phyloP scores from a whole-genome alignment of 2,113 vertebrate genomes.

The Pogonocichla stellata region DNA sequence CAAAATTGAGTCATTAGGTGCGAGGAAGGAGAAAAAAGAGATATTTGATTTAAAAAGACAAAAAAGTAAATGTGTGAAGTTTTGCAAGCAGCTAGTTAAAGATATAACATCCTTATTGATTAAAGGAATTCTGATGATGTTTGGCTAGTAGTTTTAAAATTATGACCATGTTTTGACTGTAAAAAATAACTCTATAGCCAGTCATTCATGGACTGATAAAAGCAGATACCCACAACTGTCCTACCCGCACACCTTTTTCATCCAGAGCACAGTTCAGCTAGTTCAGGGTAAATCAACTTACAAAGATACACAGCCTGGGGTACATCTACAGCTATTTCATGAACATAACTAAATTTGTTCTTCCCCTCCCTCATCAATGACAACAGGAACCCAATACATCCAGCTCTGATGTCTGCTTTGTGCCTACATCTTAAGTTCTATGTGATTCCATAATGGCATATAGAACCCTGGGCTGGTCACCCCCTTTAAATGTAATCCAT shows the following conservation, averaged over 20 bases:
- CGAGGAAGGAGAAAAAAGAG: not conserved
- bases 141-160: not conserved
- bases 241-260: not conserved
- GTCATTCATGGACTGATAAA: not conserved
- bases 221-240: not conserved
- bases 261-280: rapidly evolving
- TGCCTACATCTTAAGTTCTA: not conserved
- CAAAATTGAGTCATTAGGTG: not conserved
- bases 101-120: not conserved
- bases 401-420: not conserved
- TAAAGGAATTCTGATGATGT: not conserved
- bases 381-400: not conserved
- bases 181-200: not conserved
- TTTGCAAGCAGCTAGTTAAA: not conserved
- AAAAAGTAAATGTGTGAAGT: not conserved
- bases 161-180: not conserved
- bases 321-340: not conserved
- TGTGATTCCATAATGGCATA: rapidly evolving
- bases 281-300: not conserved
- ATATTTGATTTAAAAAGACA: not conserved
- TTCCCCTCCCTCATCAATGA: not conserved
- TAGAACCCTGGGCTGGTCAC: not conserved
- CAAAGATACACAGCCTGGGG: not conserved
- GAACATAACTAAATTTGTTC: not conserved
- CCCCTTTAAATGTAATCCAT: not conserved